A percentile compares a stretch with the other conserved stretches of the same genome.
These are phyloP conservation scores for Tricholauxania praeusta DNA, from an alignment of 2,888 invertebrate genomes.

Conservation along the genomic window DNA sequence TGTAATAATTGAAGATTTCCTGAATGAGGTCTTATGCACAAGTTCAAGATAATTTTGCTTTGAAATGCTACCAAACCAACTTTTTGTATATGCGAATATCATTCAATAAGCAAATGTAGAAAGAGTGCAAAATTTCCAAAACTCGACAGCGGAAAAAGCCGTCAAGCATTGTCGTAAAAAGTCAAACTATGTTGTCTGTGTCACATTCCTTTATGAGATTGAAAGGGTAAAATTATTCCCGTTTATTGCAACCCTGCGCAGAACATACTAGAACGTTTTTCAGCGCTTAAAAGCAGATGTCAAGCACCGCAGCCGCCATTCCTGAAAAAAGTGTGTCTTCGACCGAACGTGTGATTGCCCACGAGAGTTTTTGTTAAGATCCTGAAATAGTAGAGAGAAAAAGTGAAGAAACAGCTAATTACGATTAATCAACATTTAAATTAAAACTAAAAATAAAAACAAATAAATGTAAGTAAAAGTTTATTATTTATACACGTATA, in stretches of 20 bases:
- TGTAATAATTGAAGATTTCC: no score
- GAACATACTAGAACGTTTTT: conserved; percentile 48
- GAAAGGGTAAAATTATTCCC: no score
- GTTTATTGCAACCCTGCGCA: conserved; percentile 34
- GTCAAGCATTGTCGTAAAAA: no score
- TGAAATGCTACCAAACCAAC: no score
- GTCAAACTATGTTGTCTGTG: background rate
- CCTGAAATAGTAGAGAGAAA: conserved; percentile 42
- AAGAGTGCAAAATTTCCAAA: no score
- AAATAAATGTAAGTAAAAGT: conserved; percentile 51
- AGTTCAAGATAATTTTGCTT: no score
- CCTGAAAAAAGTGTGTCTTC: conserved; percentile 51
- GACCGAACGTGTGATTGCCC: conserved; percentile 58
- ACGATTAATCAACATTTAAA: conserved; percentile 44
- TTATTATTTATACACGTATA: background rate
- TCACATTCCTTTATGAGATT: no score
- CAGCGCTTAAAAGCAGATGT: conserved; percentile 35
- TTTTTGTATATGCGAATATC: no score
- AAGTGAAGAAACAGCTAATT: conserved; percentile 54
- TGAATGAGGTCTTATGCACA: no score
- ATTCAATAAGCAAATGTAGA: no score
- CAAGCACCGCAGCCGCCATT: conserved; percentile 46
- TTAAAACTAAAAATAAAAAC: conserved; percentile 45
- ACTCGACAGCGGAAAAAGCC: no score
- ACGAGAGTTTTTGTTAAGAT: conserved; percentile 21